Conservation (phyloP, 2,888 invertebrate species). For the Limnephilus lunatus region DNA sequence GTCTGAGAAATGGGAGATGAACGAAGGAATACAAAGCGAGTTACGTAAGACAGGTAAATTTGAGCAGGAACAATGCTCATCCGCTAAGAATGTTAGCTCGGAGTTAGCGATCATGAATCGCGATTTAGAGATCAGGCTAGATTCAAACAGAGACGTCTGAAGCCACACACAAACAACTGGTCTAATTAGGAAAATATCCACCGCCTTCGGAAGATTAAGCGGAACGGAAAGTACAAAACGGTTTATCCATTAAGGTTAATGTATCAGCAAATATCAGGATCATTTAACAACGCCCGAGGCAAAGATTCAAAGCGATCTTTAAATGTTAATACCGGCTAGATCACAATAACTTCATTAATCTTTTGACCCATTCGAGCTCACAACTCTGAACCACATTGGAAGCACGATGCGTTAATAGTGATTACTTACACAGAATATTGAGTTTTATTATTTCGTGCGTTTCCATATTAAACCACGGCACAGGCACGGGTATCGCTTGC, state of each 20-base stretch:
- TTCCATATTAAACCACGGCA: not conserved
- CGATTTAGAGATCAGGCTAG: constrained; percentile 1
- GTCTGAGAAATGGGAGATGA: not conserved
- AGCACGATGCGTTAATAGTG: not conserved
- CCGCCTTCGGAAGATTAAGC: constrained; percentile 31
- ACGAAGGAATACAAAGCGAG: not conserved
- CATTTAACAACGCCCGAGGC: constrained; percentile 2
- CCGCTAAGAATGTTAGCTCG: constrained; percentile 3
- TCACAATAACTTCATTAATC: not conserved
- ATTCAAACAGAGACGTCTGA: not conserved
- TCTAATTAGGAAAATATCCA: constrained; percentile 42
- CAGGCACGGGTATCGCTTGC: not conserved
- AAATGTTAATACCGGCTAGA: constrained; percentile 12
- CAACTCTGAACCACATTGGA: not conserved
- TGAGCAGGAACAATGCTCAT: constrained; percentile 20
- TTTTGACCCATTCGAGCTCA: not conserved
- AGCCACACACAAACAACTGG: not conserved
- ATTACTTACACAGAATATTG: not conserved
- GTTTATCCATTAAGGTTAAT: constrained; percentile 11
- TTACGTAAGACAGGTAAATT: constrained; percentile 29
- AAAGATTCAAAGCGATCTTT: not conserved
- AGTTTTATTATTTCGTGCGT: not conserved
- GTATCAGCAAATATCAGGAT: constrained; percentile 15
- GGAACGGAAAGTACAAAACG: not conserved
- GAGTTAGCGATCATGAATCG: constrained; percentile 19